Evolutionary conservation across 2,888 invertebrate genomes (phyloP).

Genomic region (Cremastinae sp.): DNA sequence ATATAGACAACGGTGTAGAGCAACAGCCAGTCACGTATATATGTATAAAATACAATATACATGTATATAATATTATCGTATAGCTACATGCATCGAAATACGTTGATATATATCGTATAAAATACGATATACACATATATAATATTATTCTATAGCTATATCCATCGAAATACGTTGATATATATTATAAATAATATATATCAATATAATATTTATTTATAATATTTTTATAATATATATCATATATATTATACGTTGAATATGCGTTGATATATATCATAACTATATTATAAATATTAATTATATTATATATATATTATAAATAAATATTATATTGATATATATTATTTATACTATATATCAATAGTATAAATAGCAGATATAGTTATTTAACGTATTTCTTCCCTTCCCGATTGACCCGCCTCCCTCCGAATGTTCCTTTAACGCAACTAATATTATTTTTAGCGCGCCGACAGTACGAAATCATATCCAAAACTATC

Average conservation of each 20-base stretch:
- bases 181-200: conserved; percentile 4
- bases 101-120: not conserved
- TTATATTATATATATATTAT: too few species aligned
- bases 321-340: too few species aligned
- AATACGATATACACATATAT: not conserved
- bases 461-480: conserved; percentile 47
- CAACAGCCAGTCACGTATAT: conserved; percentile 34
- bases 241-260: too few species aligned
- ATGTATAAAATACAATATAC: not conserved
- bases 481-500: conserved; percentile 27
- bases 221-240: too few species aligned
- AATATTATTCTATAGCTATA: too few species aligned
- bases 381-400: conserved; percentile 50
- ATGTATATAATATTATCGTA: too few species aligned
- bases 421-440: conserved; percentile 38
- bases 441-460: conserved; percentile 54
- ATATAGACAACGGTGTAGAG: conserved; percentile 33
- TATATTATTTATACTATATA: too few species aligned
- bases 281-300: too few species aligned
- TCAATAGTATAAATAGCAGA: too few species aligned
- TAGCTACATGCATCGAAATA: not conserved
- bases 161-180: not conserved
- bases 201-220: too few species aligned
- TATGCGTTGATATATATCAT: too few species aligned
- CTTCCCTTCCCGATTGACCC: conserved; percentile 25